Percentiles rank a stretch among this genome's conserved stretches.
These are phyloP conservation scores for Euplagia quadripunctaria DNA, from an alignment of 2,888 invertebrate genomes.

Conservation along the genomic window DNA sequence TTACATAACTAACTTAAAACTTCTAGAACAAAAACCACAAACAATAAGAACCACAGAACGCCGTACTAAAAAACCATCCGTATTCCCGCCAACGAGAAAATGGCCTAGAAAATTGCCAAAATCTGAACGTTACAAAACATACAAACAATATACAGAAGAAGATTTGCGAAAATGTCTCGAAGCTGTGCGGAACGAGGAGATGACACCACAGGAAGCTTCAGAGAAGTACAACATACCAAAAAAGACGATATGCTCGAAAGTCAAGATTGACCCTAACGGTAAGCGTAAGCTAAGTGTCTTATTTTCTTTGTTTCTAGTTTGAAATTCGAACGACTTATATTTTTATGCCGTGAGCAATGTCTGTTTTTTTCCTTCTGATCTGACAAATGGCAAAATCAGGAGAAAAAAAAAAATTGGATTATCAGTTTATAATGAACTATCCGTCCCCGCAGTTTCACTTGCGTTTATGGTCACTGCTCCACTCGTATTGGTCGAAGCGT, in stretches of 20 bases:
- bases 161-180: constrained; percentile 57
- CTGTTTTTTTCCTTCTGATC: background rate
- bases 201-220: constrained; percentile 54
- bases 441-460: too few relatives aligned
- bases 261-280: constrained; percentile 31
- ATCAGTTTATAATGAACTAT: too few relatives aligned
- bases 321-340: background rate
- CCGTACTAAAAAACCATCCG: background rate
- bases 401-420: too few relatives aligned
- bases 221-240: constrained; percentile 60
- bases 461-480: too few relatives aligned
- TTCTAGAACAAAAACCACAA: constrained; percentile 6
- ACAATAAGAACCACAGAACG: background rate
- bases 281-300: constrained; percentile 26
- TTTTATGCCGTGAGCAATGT: background rate
- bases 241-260: constrained; percentile 60
- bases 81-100: constrained; percentile 24
- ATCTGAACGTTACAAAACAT: constrained; percentile 44
- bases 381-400: background rate
- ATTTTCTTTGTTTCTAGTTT: constrained; percentile 1
- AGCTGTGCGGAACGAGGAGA: constrained; percentile 40
- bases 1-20: background rate
- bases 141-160: constrained; percentile 62
- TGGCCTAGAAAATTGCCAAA: constrained; percentile 53
- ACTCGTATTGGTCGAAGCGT: too few relatives aligned